Evolutionary conservation across 2,113 vertebrate species (phyloP).

Genomic region (Phyllostomus discolor): DNA sequence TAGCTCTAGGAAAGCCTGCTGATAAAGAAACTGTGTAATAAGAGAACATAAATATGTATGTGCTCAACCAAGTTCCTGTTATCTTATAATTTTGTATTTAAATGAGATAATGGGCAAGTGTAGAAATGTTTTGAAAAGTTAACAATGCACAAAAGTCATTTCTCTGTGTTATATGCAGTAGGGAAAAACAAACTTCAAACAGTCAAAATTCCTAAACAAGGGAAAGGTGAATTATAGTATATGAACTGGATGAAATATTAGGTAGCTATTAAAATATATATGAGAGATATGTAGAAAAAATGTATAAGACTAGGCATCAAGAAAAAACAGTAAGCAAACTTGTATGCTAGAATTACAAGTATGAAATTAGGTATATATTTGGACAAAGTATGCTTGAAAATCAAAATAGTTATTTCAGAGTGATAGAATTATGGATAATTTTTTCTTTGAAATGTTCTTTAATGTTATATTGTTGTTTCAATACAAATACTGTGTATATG

Average conservation of each 20-base stretch:
- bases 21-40: not conserved
- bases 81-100: not conserved
- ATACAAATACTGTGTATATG: not conserved
- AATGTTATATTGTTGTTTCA: not conserved
- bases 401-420: conserved; percentile 13
- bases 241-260: not conserved
- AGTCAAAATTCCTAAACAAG: not conserved
- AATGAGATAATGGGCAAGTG: not conserved
- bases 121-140: not conserved
- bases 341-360: not conserved
- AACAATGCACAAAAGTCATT: not conserved
- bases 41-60: not conserved
- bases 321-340: not conserved
- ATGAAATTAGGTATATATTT: conserved; percentile 7
- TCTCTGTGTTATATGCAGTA: not conserved
- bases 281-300: not conserved
- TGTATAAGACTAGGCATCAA: not conserved
- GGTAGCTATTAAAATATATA: not conserved
- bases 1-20: not conserved
- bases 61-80: not conserved
- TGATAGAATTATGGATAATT: not conserved
- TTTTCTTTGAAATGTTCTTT: conserved; percentile 12
- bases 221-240: not conserved
- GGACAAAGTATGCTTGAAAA: not conserved
- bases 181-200: not conserved